Evolutionary conservation across 2,888 invertebrate species (phyloP).

Genomic region (Stictocephala bisonia): DNA sequence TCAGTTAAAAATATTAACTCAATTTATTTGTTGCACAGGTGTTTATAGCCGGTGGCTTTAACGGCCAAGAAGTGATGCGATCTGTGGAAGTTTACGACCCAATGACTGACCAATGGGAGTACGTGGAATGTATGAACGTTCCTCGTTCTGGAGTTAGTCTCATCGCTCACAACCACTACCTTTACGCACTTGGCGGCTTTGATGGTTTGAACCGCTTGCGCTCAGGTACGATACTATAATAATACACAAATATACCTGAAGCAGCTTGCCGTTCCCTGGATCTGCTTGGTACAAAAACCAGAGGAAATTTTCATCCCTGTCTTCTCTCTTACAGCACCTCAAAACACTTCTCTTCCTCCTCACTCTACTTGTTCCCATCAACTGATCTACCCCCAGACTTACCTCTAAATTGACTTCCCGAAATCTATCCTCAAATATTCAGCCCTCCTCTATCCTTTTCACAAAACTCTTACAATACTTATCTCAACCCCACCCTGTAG

Average conservation of each 20-base stretch:
- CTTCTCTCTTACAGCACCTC: too few species aligned
- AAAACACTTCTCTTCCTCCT: too few species aligned
- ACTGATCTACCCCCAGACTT: too few species aligned
- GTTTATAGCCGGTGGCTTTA: conserved; percentile 84
- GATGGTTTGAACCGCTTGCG: conserved; percentile 78
- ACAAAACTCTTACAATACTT: too few species aligned
- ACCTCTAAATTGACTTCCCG: too few species aligned
- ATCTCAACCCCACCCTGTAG: too few species aligned
- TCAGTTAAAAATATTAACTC: background rate
- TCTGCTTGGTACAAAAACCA: too few species aligned
- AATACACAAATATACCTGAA: background rate
- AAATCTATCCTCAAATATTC: too few species aligned
- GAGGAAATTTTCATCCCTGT: too few species aligned
- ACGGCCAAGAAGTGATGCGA: conserved; percentile 79
- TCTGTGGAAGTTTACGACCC: conserved; percentile 82
- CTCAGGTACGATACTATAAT: conserved; percentile 68
- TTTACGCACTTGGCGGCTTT: conserved; percentile 86
- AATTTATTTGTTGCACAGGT: conserved; percentile 65
- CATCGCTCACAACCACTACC: conserved; percentile 72
- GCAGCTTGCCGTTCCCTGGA: too few species aligned
- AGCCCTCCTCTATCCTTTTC: too few species aligned
- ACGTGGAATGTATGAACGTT: conserved; percentile 75
- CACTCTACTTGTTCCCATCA: too few species aligned
- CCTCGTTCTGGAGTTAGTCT: conserved; percentile 82
- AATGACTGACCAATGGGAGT: conserved; percentile 77